These are phyloP conservation scores for Hippopotamyrus pictus DNA, from an alignment of 2,797 vertebrate genomes.

Conservation along the genomic window DNA sequence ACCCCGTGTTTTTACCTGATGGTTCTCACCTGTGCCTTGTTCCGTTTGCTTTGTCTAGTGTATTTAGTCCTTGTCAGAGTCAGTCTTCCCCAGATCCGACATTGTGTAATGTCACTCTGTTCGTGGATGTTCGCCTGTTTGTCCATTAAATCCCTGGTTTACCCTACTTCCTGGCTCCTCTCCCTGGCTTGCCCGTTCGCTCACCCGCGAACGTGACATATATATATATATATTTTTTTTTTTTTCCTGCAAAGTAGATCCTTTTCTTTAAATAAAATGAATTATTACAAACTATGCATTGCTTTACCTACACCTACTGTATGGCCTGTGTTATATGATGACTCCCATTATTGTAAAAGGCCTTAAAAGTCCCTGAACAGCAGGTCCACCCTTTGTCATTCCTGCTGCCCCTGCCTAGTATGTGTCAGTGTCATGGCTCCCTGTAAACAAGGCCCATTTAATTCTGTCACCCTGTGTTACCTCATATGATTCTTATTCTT, in stretches of 20 bases:
- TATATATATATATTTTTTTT: background rate
- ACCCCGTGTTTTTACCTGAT: no score
- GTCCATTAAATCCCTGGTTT: no score
- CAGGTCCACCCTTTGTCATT: background rate
- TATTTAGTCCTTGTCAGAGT: no score
- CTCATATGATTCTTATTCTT: constrained; percentile 35
- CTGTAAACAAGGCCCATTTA: constrained; percentile 54
- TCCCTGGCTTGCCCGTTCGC: no score
- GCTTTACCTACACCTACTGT: background rate
- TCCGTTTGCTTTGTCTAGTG: no score
- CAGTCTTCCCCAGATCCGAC: no score
- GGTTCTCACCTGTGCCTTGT: no score
- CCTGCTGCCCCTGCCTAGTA: constrained; percentile 43
- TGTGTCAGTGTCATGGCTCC: constrained; percentile 34
- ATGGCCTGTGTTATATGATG: background rate
- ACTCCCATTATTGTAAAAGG: background rate
- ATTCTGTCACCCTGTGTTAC: constrained; percentile 55
- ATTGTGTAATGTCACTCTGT: no score
- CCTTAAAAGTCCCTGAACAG: background rate
- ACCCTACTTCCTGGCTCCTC: no score
- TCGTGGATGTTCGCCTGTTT: no score
- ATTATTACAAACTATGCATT: background rate
- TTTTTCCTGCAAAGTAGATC: no score
- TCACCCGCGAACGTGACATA: no score
- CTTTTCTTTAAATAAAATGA: background rate